These are phyloP conservation scores for Aricia artaxerxes DNA, from an alignment of 2,888 invertebrate species.

Conservation along the genomic window DNA sequence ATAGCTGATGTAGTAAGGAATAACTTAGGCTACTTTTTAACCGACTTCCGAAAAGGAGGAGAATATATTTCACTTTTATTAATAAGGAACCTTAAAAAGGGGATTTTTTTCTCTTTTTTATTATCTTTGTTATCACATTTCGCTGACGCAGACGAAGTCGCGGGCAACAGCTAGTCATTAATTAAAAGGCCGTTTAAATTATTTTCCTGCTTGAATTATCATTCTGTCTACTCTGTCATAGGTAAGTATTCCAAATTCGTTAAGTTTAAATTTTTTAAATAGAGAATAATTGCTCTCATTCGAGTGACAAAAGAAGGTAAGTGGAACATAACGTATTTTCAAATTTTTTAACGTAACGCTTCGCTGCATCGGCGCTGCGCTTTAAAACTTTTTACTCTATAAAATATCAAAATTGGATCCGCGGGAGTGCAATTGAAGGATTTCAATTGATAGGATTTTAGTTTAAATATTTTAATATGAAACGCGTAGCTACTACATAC, in stretches of 20 bases:
- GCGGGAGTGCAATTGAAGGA: conserved; percentile 22
- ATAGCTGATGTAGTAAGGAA: too few relatives aligned
- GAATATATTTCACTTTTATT: too few relatives aligned
- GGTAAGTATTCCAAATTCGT: background rate
- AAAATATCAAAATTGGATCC: conserved; percentile 29
- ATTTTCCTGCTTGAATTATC: background rate
- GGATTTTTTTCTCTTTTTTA: too few relatives aligned
- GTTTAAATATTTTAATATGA: conserved; percentile 7
- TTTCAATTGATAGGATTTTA: conserved; percentile 19
- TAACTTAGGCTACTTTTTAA: too few relatives aligned
- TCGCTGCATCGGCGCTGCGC: background rate
- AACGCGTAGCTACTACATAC: background rate
- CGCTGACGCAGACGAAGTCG: too few relatives aligned
- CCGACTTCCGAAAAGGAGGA: too few relatives aligned
- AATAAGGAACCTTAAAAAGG: too few relatives aligned
- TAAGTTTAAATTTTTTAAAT: background rate
- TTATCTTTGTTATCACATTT: too few relatives aligned
- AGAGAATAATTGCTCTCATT: conserved; percentile 12
- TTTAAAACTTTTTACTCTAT: conserved; percentile 24
- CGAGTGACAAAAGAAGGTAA: conserved; percentile 24
- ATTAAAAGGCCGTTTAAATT: background rate
- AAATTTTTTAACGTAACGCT: conserved; percentile 29
- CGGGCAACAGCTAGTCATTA: background rate
- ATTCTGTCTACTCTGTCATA: too few relatives aligned
- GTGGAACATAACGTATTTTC: conserved; percentile 26